Conservation (phyloP, 2,888 invertebrate species). For the Sympetrum striolatum region DNA sequence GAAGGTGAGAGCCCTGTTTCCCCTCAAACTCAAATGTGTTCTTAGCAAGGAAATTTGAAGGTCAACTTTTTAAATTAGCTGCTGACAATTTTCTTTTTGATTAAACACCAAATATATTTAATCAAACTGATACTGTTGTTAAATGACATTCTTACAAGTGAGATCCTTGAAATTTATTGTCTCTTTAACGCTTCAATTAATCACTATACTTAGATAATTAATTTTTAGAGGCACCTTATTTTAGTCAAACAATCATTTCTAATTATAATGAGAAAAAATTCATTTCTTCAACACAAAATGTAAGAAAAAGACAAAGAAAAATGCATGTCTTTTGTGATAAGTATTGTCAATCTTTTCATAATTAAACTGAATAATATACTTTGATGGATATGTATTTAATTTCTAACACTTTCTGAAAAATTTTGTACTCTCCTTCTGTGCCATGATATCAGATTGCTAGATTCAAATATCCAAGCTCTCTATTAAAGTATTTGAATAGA, state of each 20-base stretch:
- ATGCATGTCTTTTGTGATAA: constrained; percentile 16
- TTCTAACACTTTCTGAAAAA: not conserved
- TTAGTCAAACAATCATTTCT: not conserved
- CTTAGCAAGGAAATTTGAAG: constrained; percentile 13
- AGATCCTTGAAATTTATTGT: not conserved
- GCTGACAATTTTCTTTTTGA: constrained; percentile 27
- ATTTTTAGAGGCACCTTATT: constrained; percentile 7
- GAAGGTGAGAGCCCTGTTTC: constrained; percentile 37
- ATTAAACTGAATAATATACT: not conserved
- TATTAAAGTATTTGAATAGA: not conserved
- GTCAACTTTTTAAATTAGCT: constrained; percentile 4
- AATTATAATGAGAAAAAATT: not conserved
- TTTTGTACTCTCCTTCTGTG: not conserved
- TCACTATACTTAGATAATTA: constrained; percentile 8
- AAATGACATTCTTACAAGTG: constrained; percentile 28
- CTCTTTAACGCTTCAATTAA: constrained; percentile 2
- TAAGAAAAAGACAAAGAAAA: not conserved
- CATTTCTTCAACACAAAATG: not conserved
- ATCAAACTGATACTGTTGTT: constrained; percentile 33
- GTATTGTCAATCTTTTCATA: constrained; percentile 11
- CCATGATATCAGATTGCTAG: not conserved
- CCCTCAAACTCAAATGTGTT: constrained; percentile 40
- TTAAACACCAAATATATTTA: constrained; percentile 34
- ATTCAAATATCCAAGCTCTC: not conserved
- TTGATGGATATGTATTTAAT: not conserved